phyloP scores from a whole-genome alignment of 2,888 invertebrate genomes.

The Eilema depressum region DNA sequence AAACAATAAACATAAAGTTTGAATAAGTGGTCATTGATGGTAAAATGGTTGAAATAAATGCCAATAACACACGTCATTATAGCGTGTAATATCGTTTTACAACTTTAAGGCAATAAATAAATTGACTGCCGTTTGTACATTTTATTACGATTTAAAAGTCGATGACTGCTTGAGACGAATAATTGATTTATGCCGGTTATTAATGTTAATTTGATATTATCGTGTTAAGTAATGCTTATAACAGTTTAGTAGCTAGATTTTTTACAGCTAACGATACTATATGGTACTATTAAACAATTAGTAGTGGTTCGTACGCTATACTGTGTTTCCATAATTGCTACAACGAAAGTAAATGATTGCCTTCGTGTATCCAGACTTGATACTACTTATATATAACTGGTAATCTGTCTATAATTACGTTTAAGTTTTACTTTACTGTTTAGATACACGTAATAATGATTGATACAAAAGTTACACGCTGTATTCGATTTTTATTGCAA shows the following conservation, averaged over 20 bases:
- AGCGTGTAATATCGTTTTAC: constrained; percentile 85
- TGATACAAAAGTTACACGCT: neutral
- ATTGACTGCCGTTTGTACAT: constrained; percentile 85
- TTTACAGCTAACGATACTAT: constrained; percentile 33
- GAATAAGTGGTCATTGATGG: constrained; percentile 80
- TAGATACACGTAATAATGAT: constrained; percentile 11
- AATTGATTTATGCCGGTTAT: constrained; percentile 84
- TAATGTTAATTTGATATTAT: constrained; percentile 79
- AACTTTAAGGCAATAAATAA: constrained; percentile 86
- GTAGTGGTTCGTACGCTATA: constrained; percentile 10
- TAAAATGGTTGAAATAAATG: constrained; percentile 82
- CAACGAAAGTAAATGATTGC: constrained; percentile 21
- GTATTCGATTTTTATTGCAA: constrained; percentile 8
- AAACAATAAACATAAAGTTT: constrained; percentile 80
- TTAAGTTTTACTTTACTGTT: constrained; percentile 16
- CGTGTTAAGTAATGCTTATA: constrained; percentile 59
- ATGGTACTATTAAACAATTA: constrained; percentile 23
- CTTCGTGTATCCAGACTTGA: constrained; percentile 14
- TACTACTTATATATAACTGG: constrained; percentile 21
- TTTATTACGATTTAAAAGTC: constrained; percentile 87
- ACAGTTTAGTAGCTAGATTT: constrained; percentile 35
- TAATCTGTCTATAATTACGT: constrained; percentile 19
- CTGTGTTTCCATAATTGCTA: constrained; percentile 20
- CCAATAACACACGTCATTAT: constrained; percentile 85
- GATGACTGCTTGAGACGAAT: constrained; percentile 83